Percentiles rank a stretch among this genome's conserved stretches.
Conservation (phyloP, 1,140 invertebrate genomes). For the Colletes gigas region DNA sequence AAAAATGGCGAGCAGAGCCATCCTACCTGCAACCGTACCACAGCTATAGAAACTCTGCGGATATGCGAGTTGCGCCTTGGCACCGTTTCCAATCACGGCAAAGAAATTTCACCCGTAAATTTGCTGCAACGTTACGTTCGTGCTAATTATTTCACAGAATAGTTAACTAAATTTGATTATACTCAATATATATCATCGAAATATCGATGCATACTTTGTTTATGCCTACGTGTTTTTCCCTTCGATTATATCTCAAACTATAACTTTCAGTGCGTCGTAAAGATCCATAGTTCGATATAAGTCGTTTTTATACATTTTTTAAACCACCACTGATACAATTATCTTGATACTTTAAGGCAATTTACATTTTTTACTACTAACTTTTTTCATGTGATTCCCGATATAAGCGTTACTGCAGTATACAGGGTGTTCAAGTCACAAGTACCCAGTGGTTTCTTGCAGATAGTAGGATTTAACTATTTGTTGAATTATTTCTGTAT, state of each 20-base stretch:
- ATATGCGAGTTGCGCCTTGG: conserved; percentile 36
- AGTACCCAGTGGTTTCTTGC: neutral
- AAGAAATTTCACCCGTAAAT: conserved; percentile 10
- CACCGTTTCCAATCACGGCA: conserved; percentile 21
- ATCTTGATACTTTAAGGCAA: neutral
- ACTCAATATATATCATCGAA: neutral
- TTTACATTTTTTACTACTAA: neutral
- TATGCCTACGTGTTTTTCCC: neutral
- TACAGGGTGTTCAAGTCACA: neutral
- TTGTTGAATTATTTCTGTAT: too few relatives aligned
- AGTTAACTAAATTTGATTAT: conserved; percentile 1
- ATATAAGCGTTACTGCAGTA: conserved; percentile 8
- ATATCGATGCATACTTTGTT: neutral
- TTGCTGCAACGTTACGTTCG: neutral
- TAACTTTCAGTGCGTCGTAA: neutral
- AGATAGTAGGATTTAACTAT: too few relatives aligned
- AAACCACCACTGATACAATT: neutral
- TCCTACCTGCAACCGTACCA: conserved; percentile 34
- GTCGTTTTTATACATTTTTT: neutral
- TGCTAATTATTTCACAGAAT: neutral
- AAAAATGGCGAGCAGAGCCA: conserved; percentile 59
- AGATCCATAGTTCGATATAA: neutral
- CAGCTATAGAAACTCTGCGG: conserved; percentile 51
- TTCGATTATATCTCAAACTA: neutral
- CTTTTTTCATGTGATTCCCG: neutral